Evolutionary conservation across 2,113 vertebrate species (phyloP), one percentile per base, ranked within the genome.

Genomic region (Cricetomys ansorgei): DNA sequence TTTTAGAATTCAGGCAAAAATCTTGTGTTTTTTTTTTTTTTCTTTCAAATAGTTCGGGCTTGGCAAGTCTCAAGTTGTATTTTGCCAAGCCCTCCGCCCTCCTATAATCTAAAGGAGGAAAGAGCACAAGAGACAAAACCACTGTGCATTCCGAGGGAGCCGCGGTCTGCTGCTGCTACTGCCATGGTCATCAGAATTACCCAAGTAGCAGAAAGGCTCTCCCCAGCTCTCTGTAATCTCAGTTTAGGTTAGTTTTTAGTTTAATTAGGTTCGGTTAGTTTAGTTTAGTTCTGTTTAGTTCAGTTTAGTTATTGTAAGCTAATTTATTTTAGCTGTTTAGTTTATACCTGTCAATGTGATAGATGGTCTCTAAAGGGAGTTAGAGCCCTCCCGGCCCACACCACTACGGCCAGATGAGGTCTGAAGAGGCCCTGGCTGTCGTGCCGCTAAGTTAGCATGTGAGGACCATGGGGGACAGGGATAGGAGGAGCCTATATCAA

Each of bases 21-120:
- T 83, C 93, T 72, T 70, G 16, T 57, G 37, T 7, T 76, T 79
- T 91, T 72, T 86, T 80, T 84, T 27, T 21, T 80, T 85, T 88
- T 87, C 75, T 87, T 67, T 21, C 94, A 92, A 69, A 97, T 92
- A 97, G 69, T 93, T 92, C 93, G 94, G 95, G 96, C 72, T 96
- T 98, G 97, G 97, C 95, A 95, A 90, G 72, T 67, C 45, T 67
- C 21, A 7, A 12, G 15, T 34, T 13, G 19, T 4, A 5, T 55
- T 92, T 31, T 76, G 95, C 97, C 97, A 95, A 92, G 65, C 7
- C 2, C 53, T 81, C 95, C 86, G 34, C 43, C 65, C 76, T 94
- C 95, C 96, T 96, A 7, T 97, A 96, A 97, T 96, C 97, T 96
- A 94, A 95, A 92, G 88, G n/a, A 88, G 83, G 53, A 92, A 81